Conservation (phyloP, 1,140 invertebrate genomes). For the Neuroterus valhalla region DNA sequence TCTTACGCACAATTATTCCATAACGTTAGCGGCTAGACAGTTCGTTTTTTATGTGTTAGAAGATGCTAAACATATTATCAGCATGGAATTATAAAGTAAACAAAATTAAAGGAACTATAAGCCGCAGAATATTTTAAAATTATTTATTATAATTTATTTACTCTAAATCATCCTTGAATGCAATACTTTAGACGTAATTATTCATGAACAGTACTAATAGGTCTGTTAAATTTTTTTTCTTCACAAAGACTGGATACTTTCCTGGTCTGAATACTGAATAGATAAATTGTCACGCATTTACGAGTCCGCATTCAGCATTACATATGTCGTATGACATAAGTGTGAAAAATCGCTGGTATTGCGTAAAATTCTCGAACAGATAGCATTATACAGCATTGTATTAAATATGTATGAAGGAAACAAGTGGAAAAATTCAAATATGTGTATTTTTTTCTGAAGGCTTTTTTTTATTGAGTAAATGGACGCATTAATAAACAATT, state of each 20-base stretch:
- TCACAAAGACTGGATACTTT: neutral
- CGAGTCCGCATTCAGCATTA: neutral
- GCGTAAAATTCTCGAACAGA: neutral
- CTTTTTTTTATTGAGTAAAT: too few species aligned
- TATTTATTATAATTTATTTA: neutral
- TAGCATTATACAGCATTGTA: neutral
- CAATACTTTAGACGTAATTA: constrained; percentile 10
- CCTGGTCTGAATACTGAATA: constrained; percentile 15
- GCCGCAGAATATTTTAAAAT: neutral
- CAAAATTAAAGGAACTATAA: neutral
- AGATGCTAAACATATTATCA: too few species aligned
- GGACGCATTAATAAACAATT: too few species aligned
- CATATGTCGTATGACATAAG: neutral
- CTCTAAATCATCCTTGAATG: neutral
- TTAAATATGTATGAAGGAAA: too few species aligned
- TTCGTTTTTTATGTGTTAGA: too few species aligned
- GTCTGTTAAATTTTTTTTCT: constrained; percentile 24
- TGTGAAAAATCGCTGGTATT: constrained; percentile 5
- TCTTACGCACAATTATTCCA: too few species aligned
- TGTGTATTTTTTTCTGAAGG: too few species aligned
- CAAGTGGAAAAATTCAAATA: too few species aligned
- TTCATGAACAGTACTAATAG: neutral
- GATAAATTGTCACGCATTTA: neutral
- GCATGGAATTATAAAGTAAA: neutral
- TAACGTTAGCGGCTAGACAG: too few species aligned